Evolutionary conservation across 2,797 vertebrate genomes (phyloP).

Genomic region (Aplochiton taeniatus): DNA sequence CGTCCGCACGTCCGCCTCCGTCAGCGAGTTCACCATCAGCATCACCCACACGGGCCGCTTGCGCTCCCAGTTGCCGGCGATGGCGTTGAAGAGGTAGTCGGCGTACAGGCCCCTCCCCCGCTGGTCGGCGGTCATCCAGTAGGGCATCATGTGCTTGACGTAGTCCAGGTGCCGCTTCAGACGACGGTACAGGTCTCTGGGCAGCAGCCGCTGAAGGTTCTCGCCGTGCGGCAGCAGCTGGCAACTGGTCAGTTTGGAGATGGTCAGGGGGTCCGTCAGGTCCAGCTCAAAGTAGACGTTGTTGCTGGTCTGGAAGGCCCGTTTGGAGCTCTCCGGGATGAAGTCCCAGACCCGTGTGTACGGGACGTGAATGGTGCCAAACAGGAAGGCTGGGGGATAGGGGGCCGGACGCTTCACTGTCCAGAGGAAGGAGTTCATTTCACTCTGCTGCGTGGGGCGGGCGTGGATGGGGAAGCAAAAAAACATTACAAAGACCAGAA

Average conservation of each 20-base stretch:
- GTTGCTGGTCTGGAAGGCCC: constrained; percentile 87
- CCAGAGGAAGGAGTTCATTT: constrained; percentile 92
- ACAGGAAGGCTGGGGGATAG: constrained; percentile 86
- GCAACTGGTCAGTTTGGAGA: constrained; percentile 85
- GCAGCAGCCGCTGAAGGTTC: constrained; percentile 87
- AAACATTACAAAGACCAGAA: too few species aligned
- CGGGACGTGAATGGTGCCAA: constrained; percentile 88
- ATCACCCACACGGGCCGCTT: constrained; percentile 92
- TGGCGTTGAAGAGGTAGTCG: constrained; percentile 89
- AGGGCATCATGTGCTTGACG: constrained; percentile 89
- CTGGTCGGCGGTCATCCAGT: constrained; percentile 90
- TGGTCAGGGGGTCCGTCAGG: constrained; percentile 85
- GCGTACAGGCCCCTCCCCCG: constrained; percentile 86
- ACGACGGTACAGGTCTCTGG: constrained; percentile 81
- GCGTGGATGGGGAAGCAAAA: neutral
- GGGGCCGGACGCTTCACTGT: constrained; percentile 79
- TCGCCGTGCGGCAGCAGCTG: constrained; percentile 86
- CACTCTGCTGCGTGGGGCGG: constrained; percentile 75
- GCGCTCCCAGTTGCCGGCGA: constrained; percentile 89
- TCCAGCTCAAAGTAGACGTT: constrained; percentile 89
- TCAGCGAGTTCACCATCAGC: constrained; percentile 91
- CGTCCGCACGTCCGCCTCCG: constrained; percentile 84
- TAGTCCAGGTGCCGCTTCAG: constrained; percentile 88
- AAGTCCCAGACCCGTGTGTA: constrained; percentile 90
- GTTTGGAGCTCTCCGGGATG: constrained; percentile 87